Percentiles rank a stretch among this genome's conserved stretches.
Evolutionary conservation across 2,797 vertebrate species (phyloP).

Genomic region (Hylomyscus alleni): DNA sequence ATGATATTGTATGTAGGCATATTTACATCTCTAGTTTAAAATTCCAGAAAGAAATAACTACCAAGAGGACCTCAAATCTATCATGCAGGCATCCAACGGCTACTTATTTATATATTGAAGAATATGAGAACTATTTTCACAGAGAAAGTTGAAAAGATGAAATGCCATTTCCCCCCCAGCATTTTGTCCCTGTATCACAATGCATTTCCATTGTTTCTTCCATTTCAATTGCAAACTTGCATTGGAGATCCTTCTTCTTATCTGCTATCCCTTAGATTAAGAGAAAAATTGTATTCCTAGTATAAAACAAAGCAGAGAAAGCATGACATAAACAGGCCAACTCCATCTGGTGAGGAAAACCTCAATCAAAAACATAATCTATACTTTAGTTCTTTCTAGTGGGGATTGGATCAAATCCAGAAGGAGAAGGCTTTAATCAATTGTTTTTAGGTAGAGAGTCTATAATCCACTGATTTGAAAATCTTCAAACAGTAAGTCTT

Average conservation of each 20-base stretch:
- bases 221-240: conserved; percentile 64
- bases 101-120: conserved; percentile 64
- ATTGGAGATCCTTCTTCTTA: conserved; percentile 61
- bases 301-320: conserved; percentile 68
- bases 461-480: conserved; percentile 78
- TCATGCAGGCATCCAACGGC: conserved; percentile 53
- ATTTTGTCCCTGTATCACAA: conserved; percentile 19
- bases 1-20: conserved; percentile 22
- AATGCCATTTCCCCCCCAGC: conserved; percentile 40
- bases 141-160: conserved; percentile 54
- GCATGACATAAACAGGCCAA: background rate
- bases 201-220: conserved; percentile 60
- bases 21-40: conserved; percentile 64
- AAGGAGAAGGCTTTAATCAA: conserved; percentile 77
- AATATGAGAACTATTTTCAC: conserved; percentile 60
- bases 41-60: conserved; percentile 46
- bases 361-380: conserved; percentile 54
- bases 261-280: conserved; percentile 69
- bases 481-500: conserved; percentile 80
- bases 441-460: conserved; percentile 79
- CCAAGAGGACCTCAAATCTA: conserved; percentile 54
- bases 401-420: conserved; percentile 67
- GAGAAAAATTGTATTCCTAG: conserved; percentile 34
- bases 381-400: conserved; percentile 64
- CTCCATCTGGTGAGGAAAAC: conserved; percentile 55